Conservation (phyloP, 2,888 invertebrate genomes). For the Salpingus planirostris region DNA sequence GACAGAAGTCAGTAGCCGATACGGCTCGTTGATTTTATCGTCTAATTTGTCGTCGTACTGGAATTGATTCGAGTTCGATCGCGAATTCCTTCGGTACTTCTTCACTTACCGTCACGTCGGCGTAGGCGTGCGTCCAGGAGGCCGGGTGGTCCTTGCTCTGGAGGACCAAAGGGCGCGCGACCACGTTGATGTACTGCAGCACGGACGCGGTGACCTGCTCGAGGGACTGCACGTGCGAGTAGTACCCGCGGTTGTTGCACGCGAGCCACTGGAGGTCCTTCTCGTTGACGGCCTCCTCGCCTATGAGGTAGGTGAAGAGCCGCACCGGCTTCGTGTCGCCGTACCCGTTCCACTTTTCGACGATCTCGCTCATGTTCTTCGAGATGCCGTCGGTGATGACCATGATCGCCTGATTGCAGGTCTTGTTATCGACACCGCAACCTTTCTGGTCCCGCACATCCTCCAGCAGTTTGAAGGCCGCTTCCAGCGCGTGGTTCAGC, state of each 20-base stretch:
- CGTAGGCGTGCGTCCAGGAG: constrained; percentile 93
- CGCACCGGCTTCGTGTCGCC: constrained; percentile 71
- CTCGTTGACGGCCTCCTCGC: constrained; percentile 86
- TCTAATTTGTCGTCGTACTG: constrained; percentile 32
- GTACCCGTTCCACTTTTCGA: constrained; percentile 69
- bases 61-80: constrained; percentile 13
- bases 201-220: constrained; percentile 96
- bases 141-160: constrained; percentile 68
- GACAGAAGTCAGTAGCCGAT: constrained; percentile 79
- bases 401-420: constrained; percentile 95
- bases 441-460: constrained; percentile 41
- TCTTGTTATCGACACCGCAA: constrained; percentile 38
- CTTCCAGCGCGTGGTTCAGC: constrained; percentile 69
- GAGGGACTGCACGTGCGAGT: constrained; percentile 86
- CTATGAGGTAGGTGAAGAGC: constrained; percentile 92
- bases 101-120: constrained; percentile 66
- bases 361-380: constrained; percentile 77
- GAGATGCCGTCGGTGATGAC: constrained; percentile 92
- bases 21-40: constrained; percentile 39
- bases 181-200: constrained; percentile 89
- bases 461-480: constrained; percentile 77
- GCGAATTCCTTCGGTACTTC: constrained; percentile 1
- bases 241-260: constrained; percentile 91
- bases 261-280: constrained; percentile 90
- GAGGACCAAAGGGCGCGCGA: constrained; percentile 75